Base-by-base conservation (phyloP, 2,888 invertebrate species). In the Lithophane socia region DNA sequence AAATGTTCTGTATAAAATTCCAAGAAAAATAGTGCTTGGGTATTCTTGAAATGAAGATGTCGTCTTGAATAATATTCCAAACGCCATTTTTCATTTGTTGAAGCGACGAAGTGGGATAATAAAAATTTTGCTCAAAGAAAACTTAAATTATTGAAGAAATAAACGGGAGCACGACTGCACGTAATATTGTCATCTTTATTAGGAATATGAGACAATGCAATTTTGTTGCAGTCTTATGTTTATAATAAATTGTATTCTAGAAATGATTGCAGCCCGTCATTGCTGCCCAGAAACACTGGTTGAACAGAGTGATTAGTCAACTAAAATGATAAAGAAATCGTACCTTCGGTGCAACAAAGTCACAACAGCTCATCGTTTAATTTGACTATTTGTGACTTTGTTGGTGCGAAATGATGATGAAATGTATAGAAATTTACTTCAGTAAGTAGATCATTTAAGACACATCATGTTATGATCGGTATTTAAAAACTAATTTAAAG, bases 71-170 rank as follows among this genome's bases (percentile, higher is more conserved):
- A 72, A 80, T 72, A 75, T 84, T 80, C 3, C 60, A 52, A 61
- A n/a, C 56, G 37, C 10, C 52, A 84, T 84, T 82, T 80, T 82
- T 72, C 75, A 80, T 80, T 72, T 80, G 61, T 56, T 61, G 61
- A 37, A 69, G 68, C 80, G 64, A 52, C 56, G 65, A 61, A 68
- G 60, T 44, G 61, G 68, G 56, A 64, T 52, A n/a, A 44, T 69
- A 60, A 61, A 63, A 52, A 37, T 1, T 1, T 3, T 56, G 18
- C 63, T 64, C 5, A 56, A 61, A 61, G 78, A 64, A 44, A 77
- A 67, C 49, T 66, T n/a, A 16, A 67, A 81, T 61, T n/a, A 83
- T 67, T 68, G 47, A 64, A 47, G n/a, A 12, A 18, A 29, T 56
- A 66, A 66, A 42, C 29, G 37, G 60, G 52, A 21, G 47, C 37